Conservation (phyloP, 2,888 invertebrate species). For the Megastigmus dorsalis region DNA sequence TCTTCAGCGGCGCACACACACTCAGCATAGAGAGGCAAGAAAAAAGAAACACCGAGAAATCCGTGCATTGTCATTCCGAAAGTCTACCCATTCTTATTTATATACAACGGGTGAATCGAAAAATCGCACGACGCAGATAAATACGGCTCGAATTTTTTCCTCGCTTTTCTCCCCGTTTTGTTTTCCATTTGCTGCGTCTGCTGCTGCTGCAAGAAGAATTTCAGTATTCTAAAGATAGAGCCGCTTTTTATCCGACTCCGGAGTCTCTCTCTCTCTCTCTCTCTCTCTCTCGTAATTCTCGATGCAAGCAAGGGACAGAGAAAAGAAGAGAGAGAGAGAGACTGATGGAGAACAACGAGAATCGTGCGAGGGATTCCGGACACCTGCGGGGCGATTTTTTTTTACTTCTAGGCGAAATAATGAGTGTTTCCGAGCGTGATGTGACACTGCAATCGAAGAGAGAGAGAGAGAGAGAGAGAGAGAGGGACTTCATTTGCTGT, state of each 20-base stretch:
- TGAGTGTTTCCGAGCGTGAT: constrained; percentile 18
- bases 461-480: not conserved
- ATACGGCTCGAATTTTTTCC: constrained; percentile 27
- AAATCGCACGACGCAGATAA: constrained; percentile 19
- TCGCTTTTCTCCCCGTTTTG: constrained; percentile 11
- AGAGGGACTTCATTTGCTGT: not conserved
- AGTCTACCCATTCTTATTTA: constrained; percentile 36
- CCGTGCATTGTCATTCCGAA: constrained; percentile 41
- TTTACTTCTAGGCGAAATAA: constrained; percentile 12
- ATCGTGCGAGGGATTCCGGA: constrained; percentile 15
- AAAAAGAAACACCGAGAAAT: constrained; percentile 7
- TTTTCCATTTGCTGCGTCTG: not conserved
- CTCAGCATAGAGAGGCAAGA: not conserved
- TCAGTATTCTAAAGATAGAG: constrained; percentile 38
- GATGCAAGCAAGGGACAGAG: constrained; percentile 1
- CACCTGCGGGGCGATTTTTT: not conserved
- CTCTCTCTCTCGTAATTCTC: constrained; percentile 8
- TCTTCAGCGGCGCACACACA: constrained; percentile 7
- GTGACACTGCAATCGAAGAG: not conserved
- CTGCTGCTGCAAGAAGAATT: constrained; percentile 2
- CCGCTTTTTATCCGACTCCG: constrained; percentile 21
- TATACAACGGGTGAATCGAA: constrained; percentile 38
- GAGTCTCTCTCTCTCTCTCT: too few species aligned
- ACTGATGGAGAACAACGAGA: too few species aligned
- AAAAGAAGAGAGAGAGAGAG: not conserved